Evolutionary conservation across 1,140 invertebrate species (phyloP), one percentile per base, ranked within the genome.

Genomic region (Phthorimaea operculella): DNA sequence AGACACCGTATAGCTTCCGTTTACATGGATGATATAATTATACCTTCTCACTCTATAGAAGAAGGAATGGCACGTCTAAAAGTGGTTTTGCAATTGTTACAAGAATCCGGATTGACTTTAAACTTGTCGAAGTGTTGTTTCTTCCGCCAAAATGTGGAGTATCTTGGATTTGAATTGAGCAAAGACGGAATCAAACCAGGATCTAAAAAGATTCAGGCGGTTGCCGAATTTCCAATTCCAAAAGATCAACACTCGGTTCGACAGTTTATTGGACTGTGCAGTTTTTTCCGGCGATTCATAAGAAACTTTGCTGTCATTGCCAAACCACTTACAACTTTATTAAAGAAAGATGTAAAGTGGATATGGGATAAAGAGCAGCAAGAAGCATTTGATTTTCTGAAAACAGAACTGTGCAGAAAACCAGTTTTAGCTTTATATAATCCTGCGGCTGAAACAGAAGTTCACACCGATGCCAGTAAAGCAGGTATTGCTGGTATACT

Each of bases 341-440:
- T 16, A 2, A 47, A 47, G 15, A 47, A n/a, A 14, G 16, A 47
- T 47, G 14, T 10, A 14, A 16, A 14, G 11, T 47, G 45, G 45
- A 9, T 47, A 5, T 47, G 45, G 45, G 15, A 9, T 10, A 15
- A 47, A 47, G n/a, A 16, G 1, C 14, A 47, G 15, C 11, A 47
- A 47, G 15, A n/a, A 15, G 45, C 45, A 4, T 47, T 47, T 47
- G 12, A 16, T 9, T 14, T 14, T 10, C 8, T 47, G 8, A 47
- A 47, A 16, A 10, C 14, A 14, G 15, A 47, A 15, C 28, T 51
- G 12, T 15, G 17, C 11, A 12, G 9, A 15, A n/a, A 18, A 34
- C 49, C 49, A 12, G 28, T 51, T 28, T 33, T 51, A 28, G 49
- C 49, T 28, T 34, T 51, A 7, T 51, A 51, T 12, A 34, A 51